Conservation (phyloP, 2,797 vertebrate species). For the Esox masquinongy region DNA sequence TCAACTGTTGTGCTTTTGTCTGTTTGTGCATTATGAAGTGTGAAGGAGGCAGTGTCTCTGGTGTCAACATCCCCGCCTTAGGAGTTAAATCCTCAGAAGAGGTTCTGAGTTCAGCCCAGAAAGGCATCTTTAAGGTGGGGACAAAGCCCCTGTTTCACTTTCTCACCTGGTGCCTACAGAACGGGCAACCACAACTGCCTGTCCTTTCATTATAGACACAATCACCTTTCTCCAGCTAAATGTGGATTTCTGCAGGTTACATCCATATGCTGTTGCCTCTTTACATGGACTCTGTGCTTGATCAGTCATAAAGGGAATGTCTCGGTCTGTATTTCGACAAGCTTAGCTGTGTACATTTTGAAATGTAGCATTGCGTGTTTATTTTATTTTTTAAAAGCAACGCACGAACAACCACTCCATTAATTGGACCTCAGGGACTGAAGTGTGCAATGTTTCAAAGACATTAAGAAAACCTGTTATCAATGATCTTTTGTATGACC, state of each 20-base stretch:
- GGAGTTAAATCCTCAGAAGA: no score
- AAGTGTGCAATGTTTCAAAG: not conserved
- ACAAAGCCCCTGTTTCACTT: no score
- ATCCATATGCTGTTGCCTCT: not conserved
- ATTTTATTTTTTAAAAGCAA: not conserved
- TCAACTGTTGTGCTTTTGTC: no score
- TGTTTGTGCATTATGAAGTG: no score
- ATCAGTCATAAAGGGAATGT: constrained; percentile 11
- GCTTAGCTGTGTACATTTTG: not conserved
- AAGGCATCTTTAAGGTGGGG: no score
- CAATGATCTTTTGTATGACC: not conserved
- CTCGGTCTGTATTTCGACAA: not conserved
- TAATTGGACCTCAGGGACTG: constrained; percentile 16
- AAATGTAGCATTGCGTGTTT: not conserved
- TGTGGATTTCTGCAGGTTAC: not conserved
- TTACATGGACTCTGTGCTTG: not conserved
- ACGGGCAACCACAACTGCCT: not conserved
- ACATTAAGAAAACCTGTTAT: not conserved
- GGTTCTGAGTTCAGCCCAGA: no score
- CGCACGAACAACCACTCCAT: not conserved
- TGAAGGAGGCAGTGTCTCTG: no score
- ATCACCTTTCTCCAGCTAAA: not conserved
- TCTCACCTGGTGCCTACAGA: not conserved
- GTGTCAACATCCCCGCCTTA: no score
- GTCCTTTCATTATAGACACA: not conserved